Percentiles rank a stretch among this genome's conserved stretches.
phyloP scores from a whole-genome alignment of 2,113 vertebrate genomes.

The Lepidothrix coronata region DNA sequence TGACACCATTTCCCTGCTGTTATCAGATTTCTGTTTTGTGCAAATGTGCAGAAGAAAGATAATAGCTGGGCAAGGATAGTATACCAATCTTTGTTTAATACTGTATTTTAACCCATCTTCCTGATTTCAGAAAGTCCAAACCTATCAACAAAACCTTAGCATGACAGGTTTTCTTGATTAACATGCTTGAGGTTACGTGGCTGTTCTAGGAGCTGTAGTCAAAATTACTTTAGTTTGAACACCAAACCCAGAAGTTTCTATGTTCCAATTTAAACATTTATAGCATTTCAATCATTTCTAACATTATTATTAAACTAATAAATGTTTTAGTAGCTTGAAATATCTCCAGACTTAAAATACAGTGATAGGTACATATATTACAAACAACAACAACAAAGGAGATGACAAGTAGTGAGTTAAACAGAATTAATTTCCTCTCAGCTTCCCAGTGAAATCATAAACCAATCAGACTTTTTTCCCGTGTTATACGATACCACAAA shows the following conservation, averaged over 20 bases:
- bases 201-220: background rate
- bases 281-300: constrained; percentile 44
- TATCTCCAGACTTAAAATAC: constrained; percentile 35
- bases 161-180: constrained; percentile 10
- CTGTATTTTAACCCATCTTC: constrained; percentile 5
- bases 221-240: constrained; percentile 36
- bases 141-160: background rate
- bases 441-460: constrained; percentile 54
- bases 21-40: background rate
- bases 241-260: background rate
- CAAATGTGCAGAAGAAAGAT: background rate
- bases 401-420: constrained; percentile 56
- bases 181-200: background rate
- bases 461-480: constrained; percentile 32
- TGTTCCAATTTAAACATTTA: constrained; percentile 28
- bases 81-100: background rate
- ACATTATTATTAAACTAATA: constrained; percentile 43
- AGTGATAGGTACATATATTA: constrained; percentile 25
- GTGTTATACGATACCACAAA: constrained; percentile 41
- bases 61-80: background rate
- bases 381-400: constrained; percentile 52
- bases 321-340: constrained; percentile 59
- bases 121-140: constrained; percentile 25
- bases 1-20: background rate
- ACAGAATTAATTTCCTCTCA: constrained; percentile 58